Conservation (phyloP, 1,140 invertebrate species). For the Bombus sibiricus region DNA sequence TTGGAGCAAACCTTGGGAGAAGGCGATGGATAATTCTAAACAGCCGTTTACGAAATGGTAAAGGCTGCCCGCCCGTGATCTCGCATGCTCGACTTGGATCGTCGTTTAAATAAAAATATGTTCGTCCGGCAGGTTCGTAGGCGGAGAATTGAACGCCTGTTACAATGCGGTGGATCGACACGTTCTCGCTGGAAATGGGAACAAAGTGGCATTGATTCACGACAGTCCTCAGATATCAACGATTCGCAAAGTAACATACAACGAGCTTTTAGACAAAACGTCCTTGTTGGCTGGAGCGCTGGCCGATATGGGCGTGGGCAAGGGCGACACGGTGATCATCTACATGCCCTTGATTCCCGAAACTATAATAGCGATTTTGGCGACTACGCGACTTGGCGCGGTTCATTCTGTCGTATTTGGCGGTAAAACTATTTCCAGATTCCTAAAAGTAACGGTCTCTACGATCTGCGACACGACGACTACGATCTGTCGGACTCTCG, state of each 20-base stretch:
- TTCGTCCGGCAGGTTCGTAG: slow-evolving; percentile 88
- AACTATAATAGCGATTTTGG: slow-evolving; percentile 93
- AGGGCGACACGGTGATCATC: slow-evolving; percentile 92
- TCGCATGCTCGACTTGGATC: accelerated
- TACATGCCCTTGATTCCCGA: slow-evolving; percentile 97
- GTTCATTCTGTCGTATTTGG: slow-evolving; percentile 95
- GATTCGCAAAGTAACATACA: slow-evolving; percentile 90
- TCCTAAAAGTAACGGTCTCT: not conserved
- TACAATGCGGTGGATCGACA: slow-evolving; percentile 97
- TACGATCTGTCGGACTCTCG: accelerated
- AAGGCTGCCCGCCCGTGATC: no score
- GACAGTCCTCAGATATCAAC: slow-evolving; percentile 94
- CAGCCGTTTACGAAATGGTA: slow-evolving; percentile 96
- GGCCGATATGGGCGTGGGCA: slow-evolving; percentile 87
- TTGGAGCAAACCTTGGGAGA: slow-evolving; percentile 93
- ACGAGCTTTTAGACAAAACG: slow-evolving; percentile 90
- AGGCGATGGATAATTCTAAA: slow-evolving; percentile 92
- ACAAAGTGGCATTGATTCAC: slow-evolving; percentile 92
- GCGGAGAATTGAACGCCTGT: slow-evolving; percentile 95
- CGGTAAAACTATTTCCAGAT: slow-evolving; percentile 83
- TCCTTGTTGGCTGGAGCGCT: slow-evolving; percentile 90
- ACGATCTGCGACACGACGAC: accelerated
- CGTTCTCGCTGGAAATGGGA: slow-evolving; percentile 90
- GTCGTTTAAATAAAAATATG: not conserved
- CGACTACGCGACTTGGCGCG: slow-evolving; percentile 91